Evolutionary conservation across 2,113 vertebrate species (phyloP).

Genomic region (Scortum barcoo): DNA sequence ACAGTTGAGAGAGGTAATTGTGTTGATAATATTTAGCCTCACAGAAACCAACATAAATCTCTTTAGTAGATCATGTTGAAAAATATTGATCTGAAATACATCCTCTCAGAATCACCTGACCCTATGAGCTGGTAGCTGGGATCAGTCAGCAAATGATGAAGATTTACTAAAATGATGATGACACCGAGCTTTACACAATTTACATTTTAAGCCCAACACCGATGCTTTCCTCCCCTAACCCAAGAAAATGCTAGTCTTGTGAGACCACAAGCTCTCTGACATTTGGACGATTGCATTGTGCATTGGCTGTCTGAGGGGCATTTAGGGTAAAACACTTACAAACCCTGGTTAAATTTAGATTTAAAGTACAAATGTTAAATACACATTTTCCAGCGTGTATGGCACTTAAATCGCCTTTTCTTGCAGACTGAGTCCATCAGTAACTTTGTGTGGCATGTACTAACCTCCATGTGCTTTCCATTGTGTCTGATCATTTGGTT

Average conservation of each 20-base stretch:
- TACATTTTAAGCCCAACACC: neutral
- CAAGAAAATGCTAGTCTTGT: neutral
- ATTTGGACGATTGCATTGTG: neutral
- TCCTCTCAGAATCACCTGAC: neutral
- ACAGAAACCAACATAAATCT: neutral
- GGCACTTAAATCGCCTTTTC: too few species aligned
- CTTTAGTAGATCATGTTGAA: neutral
- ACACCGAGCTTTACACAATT: neutral
- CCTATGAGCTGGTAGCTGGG: neutral
- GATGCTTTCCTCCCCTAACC: neutral
- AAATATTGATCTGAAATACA: slow-evolving; percentile 4
- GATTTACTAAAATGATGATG: neutral
- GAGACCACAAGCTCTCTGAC: neutral
- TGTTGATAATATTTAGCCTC: neutral
- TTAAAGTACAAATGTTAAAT: too few species aligned
- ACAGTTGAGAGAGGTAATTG: neutral
- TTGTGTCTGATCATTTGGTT: neutral
- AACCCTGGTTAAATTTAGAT: too few species aligned
- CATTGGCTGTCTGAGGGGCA: too few species aligned
- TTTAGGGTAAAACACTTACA: too few species aligned
- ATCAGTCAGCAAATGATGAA: neutral
- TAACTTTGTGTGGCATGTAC: neutral
- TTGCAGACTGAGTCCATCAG: too few species aligned
- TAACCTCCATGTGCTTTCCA: neutral
- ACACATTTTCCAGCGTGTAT: too few species aligned